A percentile compares a stretch with the other conserved stretches of the same genome.
Evolutionary conservation across 2,797 vertebrate species (phyloP).

Genomic region (Tenualosa ilisha): DNA sequence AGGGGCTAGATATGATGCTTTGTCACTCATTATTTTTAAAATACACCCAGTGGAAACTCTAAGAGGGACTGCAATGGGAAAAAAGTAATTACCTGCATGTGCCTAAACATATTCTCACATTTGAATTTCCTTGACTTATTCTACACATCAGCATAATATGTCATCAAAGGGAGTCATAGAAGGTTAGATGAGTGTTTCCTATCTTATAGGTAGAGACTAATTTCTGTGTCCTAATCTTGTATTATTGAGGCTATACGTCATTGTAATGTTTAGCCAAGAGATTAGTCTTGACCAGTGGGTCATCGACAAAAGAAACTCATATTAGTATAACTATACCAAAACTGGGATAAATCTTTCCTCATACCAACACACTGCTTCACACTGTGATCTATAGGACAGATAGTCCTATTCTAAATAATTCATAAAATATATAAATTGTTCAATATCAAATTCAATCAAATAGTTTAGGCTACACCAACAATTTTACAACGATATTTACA

Average conservation of each 20-base stretch:
- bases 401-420: too few species aligned
- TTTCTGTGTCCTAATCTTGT: background rate
- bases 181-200: background rate
- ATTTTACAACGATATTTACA: too few species aligned
- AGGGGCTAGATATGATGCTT: background rate
- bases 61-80: background rate
- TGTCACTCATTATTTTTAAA: background rate
- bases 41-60: too few species aligned
- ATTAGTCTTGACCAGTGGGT: background rate
- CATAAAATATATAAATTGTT: too few species aligned
- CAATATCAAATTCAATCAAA: too few species aligned
- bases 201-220: background rate
- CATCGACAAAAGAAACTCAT: background rate
- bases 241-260: too few species aligned
- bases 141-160: background rate
- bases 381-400: too few species aligned
- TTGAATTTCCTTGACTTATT: conserved; percentile 8
- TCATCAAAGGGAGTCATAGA: background rate
- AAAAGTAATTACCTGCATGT: background rate
- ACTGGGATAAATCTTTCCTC: background rate
- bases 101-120: background rate
- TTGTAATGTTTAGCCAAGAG: too few species aligned
- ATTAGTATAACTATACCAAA: background rate
- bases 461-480: too few species aligned
- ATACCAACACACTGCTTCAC: background rate